phyloP scores from a whole-genome alignment of 2,888 invertebrate species.

The Agrotis ipsilon region DNA sequence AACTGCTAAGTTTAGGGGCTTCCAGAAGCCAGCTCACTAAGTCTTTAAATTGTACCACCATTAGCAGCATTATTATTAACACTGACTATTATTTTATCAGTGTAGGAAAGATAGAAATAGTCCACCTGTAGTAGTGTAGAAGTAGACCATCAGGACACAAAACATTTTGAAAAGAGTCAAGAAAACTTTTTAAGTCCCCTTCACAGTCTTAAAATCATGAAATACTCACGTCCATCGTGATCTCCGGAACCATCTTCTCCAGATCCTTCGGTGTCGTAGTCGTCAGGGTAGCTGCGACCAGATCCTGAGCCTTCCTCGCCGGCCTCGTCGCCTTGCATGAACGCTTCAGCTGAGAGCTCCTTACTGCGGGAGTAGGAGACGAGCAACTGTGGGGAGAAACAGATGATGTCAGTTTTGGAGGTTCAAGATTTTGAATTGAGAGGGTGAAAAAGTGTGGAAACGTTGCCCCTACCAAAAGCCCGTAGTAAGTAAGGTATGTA shows the following conservation, averaged over 20 bases:
- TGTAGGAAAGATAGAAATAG: too few species aligned
- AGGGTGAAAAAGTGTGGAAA: not conserved
- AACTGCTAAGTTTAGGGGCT: not conserved
- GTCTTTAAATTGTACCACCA: too few species aligned
- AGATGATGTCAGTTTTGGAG: not conserved
- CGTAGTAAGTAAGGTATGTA: too few species aligned
- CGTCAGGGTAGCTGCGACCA: constrained; percentile 88
- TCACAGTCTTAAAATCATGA: not conserved
- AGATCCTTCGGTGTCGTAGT: constrained; percentile 88
- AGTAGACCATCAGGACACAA: not conserved
- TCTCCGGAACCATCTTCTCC: constrained; percentile 88
- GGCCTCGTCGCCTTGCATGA: constrained; percentile 92
- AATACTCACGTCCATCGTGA: constrained; percentile 76
- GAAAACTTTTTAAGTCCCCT: not conserved
- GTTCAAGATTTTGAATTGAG: not conserved
- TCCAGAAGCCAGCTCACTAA: not conserved
- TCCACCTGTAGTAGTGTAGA: too few species aligned
- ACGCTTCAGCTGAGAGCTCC: constrained; percentile 81
- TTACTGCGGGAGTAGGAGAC: constrained; percentile 80
- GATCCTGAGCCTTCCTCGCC: constrained; percentile 92
- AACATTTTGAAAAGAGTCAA: not conserved
- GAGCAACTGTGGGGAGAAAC: constrained; percentile 76
- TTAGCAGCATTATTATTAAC: too few species aligned
- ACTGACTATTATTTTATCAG: too few species aligned
- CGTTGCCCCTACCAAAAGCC: too few species aligned